A percentile compares a stretch with the other conserved stretches of the same genome.
Evolutionary conservation across 2,113 vertebrate genomes (phyloP).

Genomic region (Falcunculus frontatus): DNA sequence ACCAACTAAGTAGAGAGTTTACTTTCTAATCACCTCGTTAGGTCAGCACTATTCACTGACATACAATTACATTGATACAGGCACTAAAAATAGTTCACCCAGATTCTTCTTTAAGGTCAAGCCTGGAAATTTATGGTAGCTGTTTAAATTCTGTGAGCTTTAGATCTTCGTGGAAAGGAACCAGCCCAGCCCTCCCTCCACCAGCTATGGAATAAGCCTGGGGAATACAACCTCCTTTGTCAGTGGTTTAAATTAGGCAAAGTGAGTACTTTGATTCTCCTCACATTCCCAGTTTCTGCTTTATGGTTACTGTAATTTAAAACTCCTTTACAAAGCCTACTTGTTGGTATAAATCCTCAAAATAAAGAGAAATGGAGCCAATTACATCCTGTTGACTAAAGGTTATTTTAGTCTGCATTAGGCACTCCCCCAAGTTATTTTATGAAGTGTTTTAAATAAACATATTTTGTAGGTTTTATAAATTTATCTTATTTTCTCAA

Average conservation of each 20-base stretch:
- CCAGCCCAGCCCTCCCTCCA: background rate
- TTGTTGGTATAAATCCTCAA: background rate
- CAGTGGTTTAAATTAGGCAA: background rate
- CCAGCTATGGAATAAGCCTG: background rate
- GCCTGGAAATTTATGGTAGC: background rate
- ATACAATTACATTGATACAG: background rate
- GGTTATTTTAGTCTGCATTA: background rate
- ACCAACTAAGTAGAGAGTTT: background rate
- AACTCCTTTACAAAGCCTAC: background rate
- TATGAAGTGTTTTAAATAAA: background rate
- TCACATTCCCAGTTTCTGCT: background rate
- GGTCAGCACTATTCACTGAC: background rate
- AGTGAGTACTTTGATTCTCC: background rate
- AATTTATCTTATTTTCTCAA: background rate
- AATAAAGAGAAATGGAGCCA: background rate
- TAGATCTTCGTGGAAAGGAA: background rate
- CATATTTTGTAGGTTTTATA: background rate
- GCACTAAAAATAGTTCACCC: slow-evolving; percentile 18
- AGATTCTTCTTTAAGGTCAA: background rate
- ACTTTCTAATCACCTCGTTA: background rate
- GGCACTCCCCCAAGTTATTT: background rate
- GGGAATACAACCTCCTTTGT: background rate
- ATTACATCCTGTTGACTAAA: background rate
- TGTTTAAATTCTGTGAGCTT: background rate
- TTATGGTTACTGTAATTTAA: background rate